A percentile compares a stretch with the other conserved stretches of the same genome.
Evolutionary conservation across 1,140 invertebrate species (phyloP).

Genomic region (Hirudo medicinalis): DNA sequence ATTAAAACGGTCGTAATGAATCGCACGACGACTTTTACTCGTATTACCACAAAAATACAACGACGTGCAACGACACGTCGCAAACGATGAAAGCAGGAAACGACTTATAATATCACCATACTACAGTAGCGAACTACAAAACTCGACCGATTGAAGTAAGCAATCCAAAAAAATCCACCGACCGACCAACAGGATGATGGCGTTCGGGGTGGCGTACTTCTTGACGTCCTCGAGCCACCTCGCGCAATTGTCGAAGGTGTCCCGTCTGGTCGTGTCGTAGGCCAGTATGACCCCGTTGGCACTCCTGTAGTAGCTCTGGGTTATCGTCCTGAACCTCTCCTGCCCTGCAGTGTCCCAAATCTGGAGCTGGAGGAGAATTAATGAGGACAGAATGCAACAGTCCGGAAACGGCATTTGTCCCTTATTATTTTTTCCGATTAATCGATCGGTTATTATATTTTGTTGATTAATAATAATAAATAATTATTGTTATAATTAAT

Average conservation of each 20-base stretch:
- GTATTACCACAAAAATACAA: too few relatives aligned
- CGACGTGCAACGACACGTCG: too few relatives aligned
- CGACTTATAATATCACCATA: too few relatives aligned
- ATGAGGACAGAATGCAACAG: too few relatives aligned
- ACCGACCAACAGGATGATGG: constrained; percentile 76
- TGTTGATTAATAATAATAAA: too few relatives aligned
- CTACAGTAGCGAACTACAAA: too few relatives aligned
- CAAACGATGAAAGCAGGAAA: too few relatives aligned
- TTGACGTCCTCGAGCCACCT: constrained; percentile 89
- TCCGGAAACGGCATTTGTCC: too few relatives aligned
- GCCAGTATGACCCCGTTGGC: constrained; percentile 54
- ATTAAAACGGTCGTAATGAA: constrained; percentile 4
- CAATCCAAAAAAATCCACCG: constrained; percentile 34
- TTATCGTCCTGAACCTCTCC: constrained; percentile 90
- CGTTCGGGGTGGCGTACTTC: constrained; percentile 75
- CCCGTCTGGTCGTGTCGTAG: constrained; percentile 82
- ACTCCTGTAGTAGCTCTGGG: constrained; percentile 53
- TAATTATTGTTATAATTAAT: too few relatives aligned
- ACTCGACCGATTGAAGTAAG: too few relatives aligned
- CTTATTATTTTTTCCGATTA: too few relatives aligned
- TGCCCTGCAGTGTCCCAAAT: constrained; percentile 97
- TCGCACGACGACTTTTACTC: constrained; percentile 6
- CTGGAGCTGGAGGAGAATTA: constrained; percentile 53
- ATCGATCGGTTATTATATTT: too few relatives aligned
- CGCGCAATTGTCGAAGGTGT: constrained; percentile 72